A percentile compares a stretch with the other conserved stretches of the same genome.
These are phyloP conservation scores for Eira barbara DNA, from an alignment of 2,113 vertebrate species.

Conservation along the genomic window DNA sequence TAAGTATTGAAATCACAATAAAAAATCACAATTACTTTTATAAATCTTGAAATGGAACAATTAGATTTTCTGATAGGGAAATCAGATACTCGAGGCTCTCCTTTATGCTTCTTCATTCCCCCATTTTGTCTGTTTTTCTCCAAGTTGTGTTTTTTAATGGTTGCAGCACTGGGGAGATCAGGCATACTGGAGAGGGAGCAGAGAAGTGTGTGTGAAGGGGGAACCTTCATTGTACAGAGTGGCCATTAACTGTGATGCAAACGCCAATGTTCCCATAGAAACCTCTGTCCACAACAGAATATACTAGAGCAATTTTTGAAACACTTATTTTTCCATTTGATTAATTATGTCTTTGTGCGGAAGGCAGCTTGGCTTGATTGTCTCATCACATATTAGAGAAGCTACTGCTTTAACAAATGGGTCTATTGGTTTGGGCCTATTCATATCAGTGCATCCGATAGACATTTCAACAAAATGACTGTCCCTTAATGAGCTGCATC, in stretches of 20 bases:
- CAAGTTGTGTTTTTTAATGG: conserved; percentile 48
- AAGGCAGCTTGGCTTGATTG: conserved; percentile 93
- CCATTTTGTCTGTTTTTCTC: conserved; percentile 69
- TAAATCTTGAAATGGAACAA: background rate
- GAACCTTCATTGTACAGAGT: conserved; percentile 84
- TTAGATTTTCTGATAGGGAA: background rate
- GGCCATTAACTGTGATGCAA: conserved; percentile 88
- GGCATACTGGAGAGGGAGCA: conserved; percentile 7
- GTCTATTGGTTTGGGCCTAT: conserved; percentile 91
- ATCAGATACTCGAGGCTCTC: background rate
- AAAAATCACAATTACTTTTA: background rate
- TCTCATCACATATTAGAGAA: conserved; percentile 90
- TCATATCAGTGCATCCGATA: conserved; percentile 93
- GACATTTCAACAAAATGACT: conserved; percentile 95
- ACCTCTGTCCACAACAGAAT: conserved; percentile 92
- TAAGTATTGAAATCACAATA: background rate
- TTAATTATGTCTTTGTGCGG: conserved; percentile 99
- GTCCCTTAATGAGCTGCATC: conserved; percentile 98
- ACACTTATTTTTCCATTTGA: conserved; percentile 96
- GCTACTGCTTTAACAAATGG: conserved; percentile 90
- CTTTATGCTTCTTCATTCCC: conserved; percentile 55
- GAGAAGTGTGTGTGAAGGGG: conserved; percentile 51
- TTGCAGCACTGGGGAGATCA: conserved; percentile 40
- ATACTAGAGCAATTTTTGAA: conserved; percentile 93
- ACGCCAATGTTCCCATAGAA: conserved; percentile 93